Base-by-base conservation (phyloP, 2,113 vertebrate genomes). In the Apodemus sylvaticus region DNA sequence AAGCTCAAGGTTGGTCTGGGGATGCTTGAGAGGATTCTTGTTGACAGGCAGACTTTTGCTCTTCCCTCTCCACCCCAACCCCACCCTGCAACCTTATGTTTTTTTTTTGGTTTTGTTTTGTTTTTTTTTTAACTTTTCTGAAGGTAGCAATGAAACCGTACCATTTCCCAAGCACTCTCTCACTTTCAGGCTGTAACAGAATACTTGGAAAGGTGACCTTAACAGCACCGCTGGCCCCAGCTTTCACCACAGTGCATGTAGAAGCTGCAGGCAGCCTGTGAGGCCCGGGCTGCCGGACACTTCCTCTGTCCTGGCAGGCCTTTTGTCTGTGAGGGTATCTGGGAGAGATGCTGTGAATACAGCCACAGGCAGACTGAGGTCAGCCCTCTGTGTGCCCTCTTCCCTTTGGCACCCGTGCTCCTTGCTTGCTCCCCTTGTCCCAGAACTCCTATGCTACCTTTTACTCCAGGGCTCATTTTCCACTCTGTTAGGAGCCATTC, bases 71-170 rank as follows among this genome's bases (percentile, higher is more conserved):
- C 90, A 88, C 71, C 16, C 20, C 36, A n/a, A 19, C 68, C 17
- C 68, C 36, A n/a, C 93, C 64, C 45, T 14, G 88, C 51, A 90
- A 42, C 13, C 9, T 34, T 86, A 20, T 22, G 64, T 79, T 51
- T 51, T 8, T 17, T 58, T 58, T 39, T 93, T 93, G n/a, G n/a
- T n/a, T n/a, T n/a, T n/a, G n/a, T n/a, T n/a, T n/a, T n/a, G n/a
- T 93, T 87, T 45, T 93, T 93, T 91, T 45, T 93, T 93, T 93
- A 88, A 79, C 74, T 92, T 76, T 94, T 86, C 89, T 91, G 62
- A 92, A 90, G 79, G 81, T 45, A 62, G 66, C 16, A 6, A 88
- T 92, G 85, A 96, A 96, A 96, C 34, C 20, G 39, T 71, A 90
- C 39, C 60, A 86, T 58, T 92, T 96, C 89, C 71, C 93, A 53